Conservation (phyloP, 2,797 vertebrate species). For the Paratrypauchen microcephalus region DNA sequence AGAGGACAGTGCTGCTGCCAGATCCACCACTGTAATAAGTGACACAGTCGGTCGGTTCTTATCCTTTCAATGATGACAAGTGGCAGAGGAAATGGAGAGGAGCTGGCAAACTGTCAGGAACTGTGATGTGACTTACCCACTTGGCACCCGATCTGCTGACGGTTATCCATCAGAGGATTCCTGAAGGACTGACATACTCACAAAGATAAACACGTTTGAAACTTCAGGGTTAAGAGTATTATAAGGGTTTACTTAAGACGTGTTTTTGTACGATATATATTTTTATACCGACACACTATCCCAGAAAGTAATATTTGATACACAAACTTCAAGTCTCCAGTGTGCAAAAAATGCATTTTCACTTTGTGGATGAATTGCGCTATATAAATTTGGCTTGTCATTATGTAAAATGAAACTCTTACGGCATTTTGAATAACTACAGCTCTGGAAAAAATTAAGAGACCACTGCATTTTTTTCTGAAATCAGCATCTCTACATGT, state of each 20-base stretch:
- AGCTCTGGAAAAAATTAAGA: too few species aligned
- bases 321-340: too few species aligned
- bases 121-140: slow-evolving; percentile 40
- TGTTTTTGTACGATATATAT: background rate
- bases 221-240: background rate
- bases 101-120: slow-evolving; percentile 37
- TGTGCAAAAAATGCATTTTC: too few species aligned
- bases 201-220: slow-evolving; percentile 22
- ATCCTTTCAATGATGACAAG: slow-evolving; percentile 41
- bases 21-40: slow-evolving; percentile 35
- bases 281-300: background rate
- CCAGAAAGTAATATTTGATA: too few species aligned
- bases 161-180: slow-evolving; percentile 36
- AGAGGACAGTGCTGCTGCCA: slow-evolving; percentile 24
- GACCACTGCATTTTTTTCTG: too few species aligned
- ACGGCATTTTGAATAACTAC: too few species aligned
- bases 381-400: too few species aligned
- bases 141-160: slow-evolving; percentile 34
- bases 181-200: slow-evolving; percentile 15
- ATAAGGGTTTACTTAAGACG: background rate
- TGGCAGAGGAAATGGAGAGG: slow-evolving; percentile 29
- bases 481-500: too few species aligned
- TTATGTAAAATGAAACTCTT: too few species aligned
- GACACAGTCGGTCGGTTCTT: slow-evolving; percentile 42
- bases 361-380: too few species aligned